These are phyloP conservation scores for Patella pellucida DNA, from an alignment of 2,888 invertebrate genomes.

Conservation along the genomic window DNA sequence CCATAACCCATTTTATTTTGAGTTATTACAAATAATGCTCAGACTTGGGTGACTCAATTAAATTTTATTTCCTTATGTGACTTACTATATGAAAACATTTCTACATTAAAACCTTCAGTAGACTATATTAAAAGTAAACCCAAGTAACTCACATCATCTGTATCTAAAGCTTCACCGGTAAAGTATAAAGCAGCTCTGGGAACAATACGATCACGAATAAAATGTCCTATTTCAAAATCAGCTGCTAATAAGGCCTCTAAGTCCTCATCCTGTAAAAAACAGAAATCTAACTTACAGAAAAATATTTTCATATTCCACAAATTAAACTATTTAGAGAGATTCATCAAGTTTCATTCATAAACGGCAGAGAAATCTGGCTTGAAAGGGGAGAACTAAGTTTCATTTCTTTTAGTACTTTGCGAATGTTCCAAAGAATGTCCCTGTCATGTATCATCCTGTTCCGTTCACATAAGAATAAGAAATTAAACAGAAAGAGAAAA, in stretches of 20 bases:
- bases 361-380: not conserved
- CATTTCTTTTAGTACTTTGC: not conserved
- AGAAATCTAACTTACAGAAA: not conserved
- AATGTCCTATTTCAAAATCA: conserved; percentile 99
- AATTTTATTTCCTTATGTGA: too few relatives aligned
- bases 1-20: too few relatives aligned
- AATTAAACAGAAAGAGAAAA: not conserved
- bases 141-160: conserved; percentile 57
- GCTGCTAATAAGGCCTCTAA: conserved; percentile 87
- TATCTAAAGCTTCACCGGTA: conserved; percentile 82
- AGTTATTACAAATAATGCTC: too few relatives aligned
- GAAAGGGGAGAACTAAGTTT: not conserved
- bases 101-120: not conserved
- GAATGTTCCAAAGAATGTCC: too few relatives aligned
- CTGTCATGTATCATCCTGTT: not conserved
- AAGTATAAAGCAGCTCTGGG: conserved; percentile 97
- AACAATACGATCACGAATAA: conserved; percentile 94
- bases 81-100: not conserved
- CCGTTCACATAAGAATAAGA: not conserved
- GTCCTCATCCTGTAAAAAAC: conserved; percentile 80
- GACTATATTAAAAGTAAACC: not conserved
- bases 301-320: too few relatives aligned
- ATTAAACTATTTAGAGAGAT: not conserved
- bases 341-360: not conserved
- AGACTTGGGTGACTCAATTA: too few relatives aligned